These are phyloP conservation scores for Todiramphus saurophagus DNA, from an alignment of 2,113 vertebrate species.

Conservation along the genomic window DNA sequence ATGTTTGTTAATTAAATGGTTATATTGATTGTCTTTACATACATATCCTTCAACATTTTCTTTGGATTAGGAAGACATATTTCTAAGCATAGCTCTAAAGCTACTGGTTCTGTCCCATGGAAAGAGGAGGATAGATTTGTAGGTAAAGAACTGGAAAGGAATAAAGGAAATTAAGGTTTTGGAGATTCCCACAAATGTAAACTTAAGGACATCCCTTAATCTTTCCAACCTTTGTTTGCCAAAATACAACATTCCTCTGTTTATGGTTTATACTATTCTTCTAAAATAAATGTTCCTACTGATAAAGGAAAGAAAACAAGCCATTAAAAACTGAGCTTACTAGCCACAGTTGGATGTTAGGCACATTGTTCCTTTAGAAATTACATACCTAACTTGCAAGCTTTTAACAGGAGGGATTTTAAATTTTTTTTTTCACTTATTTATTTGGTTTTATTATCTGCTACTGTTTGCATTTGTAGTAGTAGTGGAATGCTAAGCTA, in stretches of 20 bases:
- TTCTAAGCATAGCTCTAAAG: background rate
- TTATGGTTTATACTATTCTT: background rate
- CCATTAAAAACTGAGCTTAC: background rate
- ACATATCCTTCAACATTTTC: background rate
- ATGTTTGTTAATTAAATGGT: background rate
- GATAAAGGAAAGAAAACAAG: background rate
- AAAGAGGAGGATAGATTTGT: background rate
- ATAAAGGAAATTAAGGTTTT: background rate
- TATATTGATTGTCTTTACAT: background rate
- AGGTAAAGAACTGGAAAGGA: background rate
- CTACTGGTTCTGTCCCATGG: background rate
- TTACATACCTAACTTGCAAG: background rate
- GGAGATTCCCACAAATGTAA: background rate
- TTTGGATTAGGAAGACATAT: background rate
- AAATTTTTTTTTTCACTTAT: background rate
- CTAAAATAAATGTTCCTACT: background rate
- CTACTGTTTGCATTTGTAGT: background rate
- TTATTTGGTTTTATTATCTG: background rate
- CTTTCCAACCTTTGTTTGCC: background rate
- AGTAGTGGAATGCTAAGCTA: background rate
- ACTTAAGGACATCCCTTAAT: background rate
- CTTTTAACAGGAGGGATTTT: background rate
- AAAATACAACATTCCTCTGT: background rate
- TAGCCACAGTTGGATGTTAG: background rate
- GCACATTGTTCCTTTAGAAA: background rate